Base-by-base conservation (phyloP, 2,113 vertebrate genomes). In the Circaetus cinerascens region DNA sequence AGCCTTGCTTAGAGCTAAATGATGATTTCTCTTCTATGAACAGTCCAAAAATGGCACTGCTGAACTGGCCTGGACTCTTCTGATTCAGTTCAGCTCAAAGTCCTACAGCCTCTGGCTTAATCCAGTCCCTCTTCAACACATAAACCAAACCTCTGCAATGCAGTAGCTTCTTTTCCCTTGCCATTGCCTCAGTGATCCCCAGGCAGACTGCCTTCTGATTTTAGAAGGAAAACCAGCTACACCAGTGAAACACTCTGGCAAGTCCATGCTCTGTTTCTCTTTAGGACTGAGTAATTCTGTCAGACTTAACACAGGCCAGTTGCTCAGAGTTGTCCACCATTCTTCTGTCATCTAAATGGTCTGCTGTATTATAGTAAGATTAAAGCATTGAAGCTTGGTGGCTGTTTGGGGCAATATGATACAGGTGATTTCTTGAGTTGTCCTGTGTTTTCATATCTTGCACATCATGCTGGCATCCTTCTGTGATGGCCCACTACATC, bases 121-220 rank as follows among this genome's bases (percentile, higher is more conserved):
- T 43, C 3, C 25, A 68, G 17, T 16, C 4, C 20, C 11, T 48
- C 10, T 69, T 86, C 53, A 83, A 69, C 4, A 13, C 36, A 69
- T 7, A n/a, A 71, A 76, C 15, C 19, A 69, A 64, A 51, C 7
- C 1, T 2, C 11, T 0, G 0, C 5, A 8, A 6, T 68, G 20
- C 19, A 66, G 10, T 13, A 72, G 5, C 10, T 88, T 46, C 15
- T 68, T 78, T 81, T 46, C 15, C 25, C 3, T 57, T 86, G 15
- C 45, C 25, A 13, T 73, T 7, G 1, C 67, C 14, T 25, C 48
- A 27, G 30, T 46, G 23, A 46, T 5, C 3, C 2, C 14, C 30
- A 76, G 26, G 5, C 10, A 68, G 25, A 30, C 15, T 34, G 11
- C 30, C 3, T 72, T 85, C 40, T 77, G 22, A 59, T 71, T 77